phyloP scores from a whole-genome alignment of 2,113 vertebrate genomes.

The Notothenia rossii region DNA sequence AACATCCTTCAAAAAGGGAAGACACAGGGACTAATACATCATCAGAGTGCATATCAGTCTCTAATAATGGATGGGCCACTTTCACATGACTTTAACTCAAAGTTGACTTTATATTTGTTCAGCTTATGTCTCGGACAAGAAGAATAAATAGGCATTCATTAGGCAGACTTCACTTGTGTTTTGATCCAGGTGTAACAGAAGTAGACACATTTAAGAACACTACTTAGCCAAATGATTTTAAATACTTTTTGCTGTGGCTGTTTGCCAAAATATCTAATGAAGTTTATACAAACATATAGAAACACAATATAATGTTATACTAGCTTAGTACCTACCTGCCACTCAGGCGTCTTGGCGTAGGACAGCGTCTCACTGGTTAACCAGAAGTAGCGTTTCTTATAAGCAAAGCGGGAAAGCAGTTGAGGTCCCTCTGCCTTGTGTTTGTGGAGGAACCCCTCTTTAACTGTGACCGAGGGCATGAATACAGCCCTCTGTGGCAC shows the following conservation, averaged over 20 bases:
- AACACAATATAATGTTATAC: not conserved
- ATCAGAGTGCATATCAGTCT: conserved; percentile 14
- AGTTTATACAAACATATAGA: not conserved
- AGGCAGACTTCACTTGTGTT: not conserved
- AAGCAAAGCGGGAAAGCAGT: conserved; percentile 88
- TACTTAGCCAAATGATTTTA: not conserved
- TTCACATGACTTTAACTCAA: conserved; percentile 37
- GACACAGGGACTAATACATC: conserved; percentile 34
- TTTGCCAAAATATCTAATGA: conserved; percentile 10
- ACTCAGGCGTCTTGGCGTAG: conserved; percentile 87
- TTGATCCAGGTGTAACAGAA: not conserved
- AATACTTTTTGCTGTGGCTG: not conserved
- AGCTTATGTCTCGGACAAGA: not conserved
- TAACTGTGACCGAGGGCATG: conserved; percentile 85
- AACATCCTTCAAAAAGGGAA: conserved; percentile 37
- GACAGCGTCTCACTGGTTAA: conserved; percentile 87
- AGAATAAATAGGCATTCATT: not conserved
- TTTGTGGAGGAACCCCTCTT: conserved; percentile 91
- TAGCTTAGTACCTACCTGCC: conserved; percentile 84
- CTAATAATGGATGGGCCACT: conserved; percentile 48
- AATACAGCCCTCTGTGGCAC: conserved; percentile 75
- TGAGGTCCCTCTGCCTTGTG: conserved; percentile 80
- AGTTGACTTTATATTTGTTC: conserved; percentile 13
- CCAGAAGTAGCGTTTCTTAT: conserved; percentile 95
- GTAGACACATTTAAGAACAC: not conserved